Percentiles rank a stretch among this genome's conserved stretches.
These are phyloP conservation scores for Trididemnum nubilum DNA, from an alignment of 23 tunicate genomes.

Conservation along the genomic window DNA sequence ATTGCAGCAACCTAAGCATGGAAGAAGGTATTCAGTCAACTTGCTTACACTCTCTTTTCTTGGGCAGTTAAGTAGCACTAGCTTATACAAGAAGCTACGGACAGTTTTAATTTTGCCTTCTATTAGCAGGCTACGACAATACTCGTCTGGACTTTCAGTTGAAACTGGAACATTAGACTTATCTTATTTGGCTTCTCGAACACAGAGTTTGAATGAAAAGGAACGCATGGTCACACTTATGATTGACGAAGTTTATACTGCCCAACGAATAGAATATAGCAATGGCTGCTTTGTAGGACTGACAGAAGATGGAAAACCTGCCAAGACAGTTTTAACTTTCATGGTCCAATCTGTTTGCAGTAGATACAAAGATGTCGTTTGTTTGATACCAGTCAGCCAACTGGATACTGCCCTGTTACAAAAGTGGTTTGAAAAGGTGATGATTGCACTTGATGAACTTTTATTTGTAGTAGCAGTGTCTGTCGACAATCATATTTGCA, in stretches of 20 bases:
- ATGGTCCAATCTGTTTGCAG: background rate
- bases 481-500: slow-evolving; percentile 18
- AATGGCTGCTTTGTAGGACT: slow-evolving; percentile 18
- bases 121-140: background rate
- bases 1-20: background rate
- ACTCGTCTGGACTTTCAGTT: background rate
- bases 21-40: background rate
- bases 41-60: background rate
- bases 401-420: background rate
- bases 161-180: slow-evolving; percentile 6
- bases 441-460: background rate
- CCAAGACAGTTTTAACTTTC: slow-evolving; percentile 19
- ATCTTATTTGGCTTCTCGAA: background rate
- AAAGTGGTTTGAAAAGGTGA: slow-evolving; percentile 18
- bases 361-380: slow-evolving; percentile 11
- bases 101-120: background rate
- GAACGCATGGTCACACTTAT: slow-evolving; percentile 3
- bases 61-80: slow-evolving; percentile 7
- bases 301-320: slow-evolving; percentile 13
- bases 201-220: background rate
- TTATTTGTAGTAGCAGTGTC: slow-evolving; percentile 13
- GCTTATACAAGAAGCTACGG: slow-evolving; percentile 1
- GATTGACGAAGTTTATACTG: slow-evolving; percentile 34
- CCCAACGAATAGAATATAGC: slow-evolving; percentile 18
- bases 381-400: slow-evolving; percentile 8